A percentile compares a stretch with the other conserved stretches of the same genome.
phyloP scores from a whole-genome alignment of 1,140 invertebrate genomes.

The Melipona quadrifasciata region DNA sequence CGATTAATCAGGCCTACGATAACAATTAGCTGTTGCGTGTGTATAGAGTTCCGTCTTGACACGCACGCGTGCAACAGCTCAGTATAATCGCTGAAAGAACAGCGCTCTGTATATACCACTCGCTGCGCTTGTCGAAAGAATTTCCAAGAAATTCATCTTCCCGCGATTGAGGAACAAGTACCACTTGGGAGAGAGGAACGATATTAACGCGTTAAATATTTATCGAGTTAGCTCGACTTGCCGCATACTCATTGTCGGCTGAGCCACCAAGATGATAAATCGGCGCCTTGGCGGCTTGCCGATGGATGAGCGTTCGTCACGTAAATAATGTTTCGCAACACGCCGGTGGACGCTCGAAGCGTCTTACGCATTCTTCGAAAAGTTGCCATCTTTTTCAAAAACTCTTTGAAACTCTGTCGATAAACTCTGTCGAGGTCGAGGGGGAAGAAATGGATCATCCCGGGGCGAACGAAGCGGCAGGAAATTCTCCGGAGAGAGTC shows the following conservation, averaged over 20 bases:
- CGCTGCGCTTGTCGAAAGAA: neutral
- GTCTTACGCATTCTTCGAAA: neutral
- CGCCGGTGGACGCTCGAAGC: neutral
- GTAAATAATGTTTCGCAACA: slow-evolving; percentile 39
- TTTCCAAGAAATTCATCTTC: slow-evolving; percentile 1
- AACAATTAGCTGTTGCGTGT: neutral
- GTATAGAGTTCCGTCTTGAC: too few species aligned
- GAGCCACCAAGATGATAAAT: slow-evolving; percentile 36
- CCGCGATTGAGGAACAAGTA: neutral
- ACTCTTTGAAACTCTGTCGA: neutral
- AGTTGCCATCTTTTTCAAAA: neutral
- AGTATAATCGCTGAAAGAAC: neutral
- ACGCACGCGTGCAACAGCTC: neutral
- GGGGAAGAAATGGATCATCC: neutral
- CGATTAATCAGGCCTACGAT: neutral
- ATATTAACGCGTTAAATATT: slow-evolving; percentile 51
- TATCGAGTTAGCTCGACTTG: slow-evolving; percentile 33
- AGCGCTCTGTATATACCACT: neutral
- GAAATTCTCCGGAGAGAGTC: neutral
- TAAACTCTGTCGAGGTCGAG: neutral
- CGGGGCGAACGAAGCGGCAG: neutral
- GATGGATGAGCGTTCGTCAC: slow-evolving; percentile 11
- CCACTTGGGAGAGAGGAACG: neutral
- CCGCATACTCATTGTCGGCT: slow-evolving; percentile 42
- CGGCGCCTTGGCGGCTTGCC: neutral